A percentile compares a stretch with the other conserved stretches of the same genome.
Evolutionary conservation across 2,797 vertebrate genomes (phyloP).

Genomic region (Nothura maculosa): DNA sequence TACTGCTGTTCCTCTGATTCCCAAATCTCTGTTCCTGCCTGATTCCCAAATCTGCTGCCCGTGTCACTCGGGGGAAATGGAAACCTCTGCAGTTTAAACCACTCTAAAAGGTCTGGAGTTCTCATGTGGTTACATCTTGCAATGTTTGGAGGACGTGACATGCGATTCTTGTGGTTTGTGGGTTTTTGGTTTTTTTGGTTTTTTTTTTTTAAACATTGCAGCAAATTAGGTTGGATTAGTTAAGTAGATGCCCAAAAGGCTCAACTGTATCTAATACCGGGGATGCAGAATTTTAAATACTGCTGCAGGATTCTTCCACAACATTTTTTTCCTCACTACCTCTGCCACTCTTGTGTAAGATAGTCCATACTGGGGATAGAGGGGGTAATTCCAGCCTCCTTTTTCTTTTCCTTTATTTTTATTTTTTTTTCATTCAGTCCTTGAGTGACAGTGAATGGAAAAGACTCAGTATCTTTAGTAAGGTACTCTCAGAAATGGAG

Average conservation of each 20-base stretch:
- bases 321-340: background rate
- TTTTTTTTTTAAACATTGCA: background rate
- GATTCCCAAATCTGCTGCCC: background rate
- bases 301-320: background rate
- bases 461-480: background rate
- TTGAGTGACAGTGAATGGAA: background rate
- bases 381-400: background rate
- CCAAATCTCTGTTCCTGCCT: background rate
- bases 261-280: background rate
- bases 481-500: background rate
- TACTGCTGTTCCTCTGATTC: background rate
- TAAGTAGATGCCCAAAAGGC: background rate
- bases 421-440: background rate
- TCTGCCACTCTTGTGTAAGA: background rate
- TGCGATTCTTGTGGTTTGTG: background rate
- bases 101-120: background rate
- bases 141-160: background rate
- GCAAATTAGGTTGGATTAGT: too few relatives aligned
- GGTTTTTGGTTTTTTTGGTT: background rate
- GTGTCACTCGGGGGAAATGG: background rate
- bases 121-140: background rate
- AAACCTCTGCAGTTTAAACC: background rate
- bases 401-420: background rate
- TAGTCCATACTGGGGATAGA: background rate
- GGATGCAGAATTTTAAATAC: background rate